A percentile compares a stretch with the other conserved stretches of the same genome.
These are phyloP conservation scores for Pelosia muscerda DNA, from an alignment of 2,888 invertebrate species.

Conservation along the genomic window DNA sequence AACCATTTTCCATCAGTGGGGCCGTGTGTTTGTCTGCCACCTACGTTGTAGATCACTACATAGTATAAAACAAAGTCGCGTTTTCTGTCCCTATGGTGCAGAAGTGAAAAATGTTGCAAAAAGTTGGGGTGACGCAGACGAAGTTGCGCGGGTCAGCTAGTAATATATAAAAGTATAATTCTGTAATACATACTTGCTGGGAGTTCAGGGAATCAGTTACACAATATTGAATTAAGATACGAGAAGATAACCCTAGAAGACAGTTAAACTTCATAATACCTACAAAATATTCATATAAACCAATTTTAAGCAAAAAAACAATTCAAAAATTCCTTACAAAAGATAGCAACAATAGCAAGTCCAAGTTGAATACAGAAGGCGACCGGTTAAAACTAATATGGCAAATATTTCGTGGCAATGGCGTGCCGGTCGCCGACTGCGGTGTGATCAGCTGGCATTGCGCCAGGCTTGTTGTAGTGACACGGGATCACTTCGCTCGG, in stretches of 20 bases:
- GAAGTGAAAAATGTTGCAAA: no score
- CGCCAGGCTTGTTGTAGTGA: slow-evolving; percentile 16
- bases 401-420: slow-evolving; percentile 14
- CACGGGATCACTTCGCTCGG: slow-evolving; percentile 36
- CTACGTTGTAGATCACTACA: no score
- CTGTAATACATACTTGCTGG: not conserved
- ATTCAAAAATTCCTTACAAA: not conserved
- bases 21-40: no score
- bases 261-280: not conserved
- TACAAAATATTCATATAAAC: not conserved
- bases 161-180: not conserved
- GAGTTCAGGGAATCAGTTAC: not conserved
- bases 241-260: no score
- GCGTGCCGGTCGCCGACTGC: slow-evolving; percentile 18
- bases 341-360: not conserved
- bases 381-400: slow-evolving; percentile 15
- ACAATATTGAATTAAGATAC: not conserved
- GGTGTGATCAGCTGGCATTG: slow-evolving; percentile 17
- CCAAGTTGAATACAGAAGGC: not conserved
- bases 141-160: no score
- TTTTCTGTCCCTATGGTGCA: no score
- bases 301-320: no score
- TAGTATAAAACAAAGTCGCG: no score
- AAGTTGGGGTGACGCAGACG: no score
- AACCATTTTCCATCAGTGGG: no score